phyloP scores from a whole-genome alignment of 2,888 invertebrate species.

The Criorhina ranunculi region DNA sequence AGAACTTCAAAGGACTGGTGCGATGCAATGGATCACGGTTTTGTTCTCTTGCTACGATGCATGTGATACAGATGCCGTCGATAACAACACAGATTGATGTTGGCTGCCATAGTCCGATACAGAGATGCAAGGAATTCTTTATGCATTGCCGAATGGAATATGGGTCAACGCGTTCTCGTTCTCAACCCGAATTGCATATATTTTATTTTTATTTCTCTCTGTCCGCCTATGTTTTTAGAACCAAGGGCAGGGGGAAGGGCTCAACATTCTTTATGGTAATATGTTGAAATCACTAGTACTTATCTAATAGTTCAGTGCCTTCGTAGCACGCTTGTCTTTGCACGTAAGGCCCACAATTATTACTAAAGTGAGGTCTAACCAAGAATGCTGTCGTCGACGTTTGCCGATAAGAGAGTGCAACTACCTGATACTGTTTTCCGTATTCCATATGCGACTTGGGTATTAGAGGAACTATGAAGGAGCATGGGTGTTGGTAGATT shows the following conservation, averaged over 20 bases:
- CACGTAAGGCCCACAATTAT: conserved; percentile 27
- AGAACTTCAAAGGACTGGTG: conserved; percentile 58
- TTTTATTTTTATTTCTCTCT: not conserved
- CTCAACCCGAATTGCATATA: conserved; percentile 28
- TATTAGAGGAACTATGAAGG: conserved; percentile 23
- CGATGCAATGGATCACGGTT: conserved; percentile 28
- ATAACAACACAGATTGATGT: conserved; percentile 48
- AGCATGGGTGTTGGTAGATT: conserved; percentile 35
- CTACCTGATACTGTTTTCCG: conserved; percentile 58
- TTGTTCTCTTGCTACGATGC: conserved; percentile 35
- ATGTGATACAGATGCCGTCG: conserved; percentile 46
- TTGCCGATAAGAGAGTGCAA: conserved; percentile 42
- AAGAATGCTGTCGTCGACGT: conserved; percentile 29
- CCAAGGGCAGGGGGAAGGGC: conserved; percentile 10
- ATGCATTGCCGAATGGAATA: conserved; percentile 21
- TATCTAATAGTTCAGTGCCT: conserved; percentile 32
- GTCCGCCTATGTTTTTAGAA: not conserved
- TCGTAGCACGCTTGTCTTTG: conserved; percentile 4
- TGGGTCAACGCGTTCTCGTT: conserved; percentile 48
- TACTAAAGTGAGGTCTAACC: conserved; percentile 17
- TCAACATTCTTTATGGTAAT: conserved; percentile 16
- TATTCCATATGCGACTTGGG: conserved; percentile 43
- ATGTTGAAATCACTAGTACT: conserved; percentile 32
- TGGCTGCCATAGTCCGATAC: conserved; percentile 14
- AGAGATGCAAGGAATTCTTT: conserved; percentile 22